Percentiles rank a stretch among this genome's conserved stretches.
Conservation (phyloP, 2,113 vertebrate genomes). For the Labrus mixtus region DNA sequence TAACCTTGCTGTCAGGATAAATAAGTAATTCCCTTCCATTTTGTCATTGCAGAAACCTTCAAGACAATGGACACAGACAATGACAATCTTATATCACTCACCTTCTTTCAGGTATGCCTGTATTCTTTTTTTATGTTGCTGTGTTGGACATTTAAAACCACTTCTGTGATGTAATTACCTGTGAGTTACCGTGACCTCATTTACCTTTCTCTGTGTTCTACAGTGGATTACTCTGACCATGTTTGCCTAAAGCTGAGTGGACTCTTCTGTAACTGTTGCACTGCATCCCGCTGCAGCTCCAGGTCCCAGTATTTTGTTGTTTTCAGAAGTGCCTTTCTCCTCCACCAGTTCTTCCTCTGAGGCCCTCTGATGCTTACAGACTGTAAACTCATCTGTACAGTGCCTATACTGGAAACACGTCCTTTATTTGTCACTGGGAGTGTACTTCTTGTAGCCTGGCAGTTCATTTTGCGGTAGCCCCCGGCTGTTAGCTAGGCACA, state of each 20-base stretch:
- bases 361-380: conserved; percentile 20
- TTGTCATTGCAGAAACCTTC: conserved; percentile 86
- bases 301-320: conserved; percentile 17
- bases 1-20: not conserved
- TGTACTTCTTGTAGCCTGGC: not conserved
- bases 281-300: conserved; percentile 37
- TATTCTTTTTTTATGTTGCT: not conserved
- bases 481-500: not conserved
- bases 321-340: conserved; percentile 78
- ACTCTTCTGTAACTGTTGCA: conserved; percentile 1
- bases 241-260: conserved; percentile 77
- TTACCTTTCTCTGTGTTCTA: not conserved
- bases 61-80: conserved; percentile 87
- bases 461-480: not conserved
- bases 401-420: conserved; percentile 52
- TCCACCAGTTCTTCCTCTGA: conserved; percentile 25
- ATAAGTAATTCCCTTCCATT: not conserved
- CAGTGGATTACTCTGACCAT: conserved; percentile 86
- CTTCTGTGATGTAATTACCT: not conserved
- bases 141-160: not conserved
- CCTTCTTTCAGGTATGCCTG: conserved; percentile 86
- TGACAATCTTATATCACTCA: conserved; percentile 86
- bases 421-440: not conserved
- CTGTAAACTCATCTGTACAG: conserved; percentile 24
- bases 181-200: not conserved